Evolutionary conservation across 2,797 vertebrate species (phyloP).

Genomic region (Cuculus canorus): DNA sequence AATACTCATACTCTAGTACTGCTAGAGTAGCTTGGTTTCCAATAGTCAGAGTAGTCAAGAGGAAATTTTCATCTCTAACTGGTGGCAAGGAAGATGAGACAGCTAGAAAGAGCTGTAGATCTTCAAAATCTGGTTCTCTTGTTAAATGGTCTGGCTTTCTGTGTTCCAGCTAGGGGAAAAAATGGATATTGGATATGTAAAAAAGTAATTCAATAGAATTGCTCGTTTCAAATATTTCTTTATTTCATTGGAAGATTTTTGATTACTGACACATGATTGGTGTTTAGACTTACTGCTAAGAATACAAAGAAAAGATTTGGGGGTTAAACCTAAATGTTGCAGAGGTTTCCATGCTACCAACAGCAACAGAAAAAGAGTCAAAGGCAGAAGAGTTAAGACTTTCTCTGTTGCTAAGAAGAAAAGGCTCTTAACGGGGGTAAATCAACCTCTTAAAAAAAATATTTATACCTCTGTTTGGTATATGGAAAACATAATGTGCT

Average conservation of each 20-base stretch:
- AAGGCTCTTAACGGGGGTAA: not conserved
- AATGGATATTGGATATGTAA: not conserved
- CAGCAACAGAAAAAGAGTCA: not conserved
- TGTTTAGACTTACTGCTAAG: not conserved
- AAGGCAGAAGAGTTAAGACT: not conserved
- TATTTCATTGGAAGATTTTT: not conserved
- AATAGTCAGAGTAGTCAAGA: not conserved
- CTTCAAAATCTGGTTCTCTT: not conserved
- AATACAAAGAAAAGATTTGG: not conserved
- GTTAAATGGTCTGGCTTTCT: not conserved
- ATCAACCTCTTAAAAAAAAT: not conserved
- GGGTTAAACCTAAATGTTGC: not conserved
- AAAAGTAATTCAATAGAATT: not conserved
- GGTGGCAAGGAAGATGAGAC: not conserved
- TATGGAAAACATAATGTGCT: not conserved
- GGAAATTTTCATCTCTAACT: not conserved
- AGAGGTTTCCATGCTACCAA: not conserved
- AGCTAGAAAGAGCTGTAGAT: not conserved
- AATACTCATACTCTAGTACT: not conserved
- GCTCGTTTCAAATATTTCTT: not conserved
- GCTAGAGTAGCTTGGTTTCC: not conserved
- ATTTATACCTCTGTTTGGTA: not conserved
- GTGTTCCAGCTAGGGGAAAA: not conserved
- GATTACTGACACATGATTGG: not conserved
- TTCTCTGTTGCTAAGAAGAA: not conserved